Base-by-base conservation (phyloP, 1,140 invertebrate species). In the Whitmania pigra region DNA sequence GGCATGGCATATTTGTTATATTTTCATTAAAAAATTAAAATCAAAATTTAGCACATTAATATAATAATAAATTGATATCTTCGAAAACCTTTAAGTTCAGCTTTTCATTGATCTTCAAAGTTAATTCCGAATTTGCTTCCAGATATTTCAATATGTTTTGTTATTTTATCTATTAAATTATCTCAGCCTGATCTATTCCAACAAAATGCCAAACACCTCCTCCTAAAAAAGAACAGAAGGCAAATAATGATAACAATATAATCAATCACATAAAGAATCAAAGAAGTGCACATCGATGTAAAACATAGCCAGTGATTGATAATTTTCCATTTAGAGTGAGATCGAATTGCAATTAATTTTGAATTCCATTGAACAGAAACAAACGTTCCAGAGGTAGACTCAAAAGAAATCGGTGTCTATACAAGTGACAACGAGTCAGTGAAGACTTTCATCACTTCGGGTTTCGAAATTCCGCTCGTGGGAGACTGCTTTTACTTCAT, bases 401-500 rank as follows among this genome's bases (percentile, higher is more conserved):
- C 76, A 0, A 55, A 76, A 31, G 57, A 60, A 20, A 73, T 77
- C 55, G 25, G 68, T 53, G 77, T 76, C 43, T 68, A 69, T 22
- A n/a, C 72, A 57, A 77, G 76, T 73, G 78, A 77, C 43, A 66
- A 71, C 17, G 29, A 75, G 18, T 71, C 75, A 25, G 67, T 74
- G 49, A 67, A 75, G 67, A 40, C 78, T n/a, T 74, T 77, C 22
- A 67, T 78, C 1, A 78, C 78, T 31, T 75, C 74, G 76, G 77
- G 77, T 11, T 74, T 71, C 11, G 75, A 75, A 67, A 75, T 77
- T 11, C 75, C 74, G 67, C 72, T 78, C 22, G 71, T 54, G 36
- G 77, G 76, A 22, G 70, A 70, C 36, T 78, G 77, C 75, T 40
- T 78, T 9, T 79, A 77, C 53, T 79, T 79, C 53, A 63, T 77